Evolutionary conservation across 2,113 vertebrate species (phyloP).

Genomic region (Serilophus lunatus): DNA sequence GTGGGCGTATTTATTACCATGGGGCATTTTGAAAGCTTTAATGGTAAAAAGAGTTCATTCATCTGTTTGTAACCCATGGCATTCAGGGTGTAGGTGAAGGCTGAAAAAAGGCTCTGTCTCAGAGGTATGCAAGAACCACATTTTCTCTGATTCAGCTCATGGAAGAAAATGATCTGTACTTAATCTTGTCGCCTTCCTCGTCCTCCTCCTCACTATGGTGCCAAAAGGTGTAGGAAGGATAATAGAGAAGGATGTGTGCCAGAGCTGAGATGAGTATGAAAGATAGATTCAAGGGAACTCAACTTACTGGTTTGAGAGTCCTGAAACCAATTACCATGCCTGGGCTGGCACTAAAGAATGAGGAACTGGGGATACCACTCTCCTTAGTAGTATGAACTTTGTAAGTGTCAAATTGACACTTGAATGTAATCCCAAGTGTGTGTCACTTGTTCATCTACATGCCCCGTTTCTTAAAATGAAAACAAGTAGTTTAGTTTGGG

Average conservation of each 20-base stretch:
- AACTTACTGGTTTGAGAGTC: slow-evolving; percentile 20
- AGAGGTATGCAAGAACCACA: background rate
- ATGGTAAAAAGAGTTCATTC: background rate
- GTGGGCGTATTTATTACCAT: background rate
- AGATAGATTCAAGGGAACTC: background rate
- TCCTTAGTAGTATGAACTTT: background rate
- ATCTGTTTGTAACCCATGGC: background rate
- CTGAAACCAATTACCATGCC: background rate
- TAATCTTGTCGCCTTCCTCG: background rate
- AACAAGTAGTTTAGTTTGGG: background rate
- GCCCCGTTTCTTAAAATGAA: background rate
- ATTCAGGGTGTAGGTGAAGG: background rate
- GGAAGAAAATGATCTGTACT: background rate
- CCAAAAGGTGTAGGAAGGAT: background rate
- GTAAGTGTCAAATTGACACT: background rate
- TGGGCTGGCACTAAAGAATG: background rate
- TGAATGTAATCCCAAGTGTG: background rate
- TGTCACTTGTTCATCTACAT: background rate
- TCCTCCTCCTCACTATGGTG: background rate
- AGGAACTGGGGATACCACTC: background rate
- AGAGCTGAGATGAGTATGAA: background rate
- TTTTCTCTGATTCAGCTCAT: background rate
- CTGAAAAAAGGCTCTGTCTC: background rate
- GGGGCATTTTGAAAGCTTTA: background rate
- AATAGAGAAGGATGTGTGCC: background rate